These are phyloP conservation scores for Synergus japonicus DNA, from an alignment of 2,888 invertebrate genomes.

Conservation along the genomic window DNA sequence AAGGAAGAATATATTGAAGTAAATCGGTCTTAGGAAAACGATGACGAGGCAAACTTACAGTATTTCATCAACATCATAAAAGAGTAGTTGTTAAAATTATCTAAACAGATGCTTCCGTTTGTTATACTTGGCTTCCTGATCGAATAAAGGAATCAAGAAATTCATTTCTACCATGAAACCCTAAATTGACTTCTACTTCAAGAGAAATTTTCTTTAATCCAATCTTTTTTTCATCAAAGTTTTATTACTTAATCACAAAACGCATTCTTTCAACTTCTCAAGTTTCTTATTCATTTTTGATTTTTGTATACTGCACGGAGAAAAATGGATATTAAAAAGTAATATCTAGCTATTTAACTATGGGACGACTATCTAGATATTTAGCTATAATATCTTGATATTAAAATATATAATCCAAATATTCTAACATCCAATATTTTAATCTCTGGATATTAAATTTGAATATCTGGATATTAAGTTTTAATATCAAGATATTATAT, in stretches of 20 bases:
- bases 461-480: no score
- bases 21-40: background rate
- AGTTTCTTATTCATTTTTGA: no score
- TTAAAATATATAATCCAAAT: no score
- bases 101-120: slow-evolving; percentile 35
- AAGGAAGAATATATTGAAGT: background rate
- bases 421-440: no score
- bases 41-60: slow-evolving; percentile 7
- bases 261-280: no score
- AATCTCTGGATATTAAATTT: no score
- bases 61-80: slow-evolving; percentile 30
- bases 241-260: background rate
- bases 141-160: slow-evolving; percentile 42
- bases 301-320: no score
- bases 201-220: background rate
- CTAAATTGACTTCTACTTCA: background rate
- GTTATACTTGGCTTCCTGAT: slow-evolving; percentile 46
- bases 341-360: no score
- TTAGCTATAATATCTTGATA: no score
- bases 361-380: no score
- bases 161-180: slow-evolving; percentile 24
- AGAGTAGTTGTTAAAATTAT: slow-evolving; percentile 14
- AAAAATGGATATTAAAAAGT: no score
- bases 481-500: no score
- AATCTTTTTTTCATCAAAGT: background rate